Evolutionary conservation across 2,113 vertebrate species (phyloP), one percentile per base, ranked within the genome.

Genomic region (Gasterosteus aculeatus): DNA sequence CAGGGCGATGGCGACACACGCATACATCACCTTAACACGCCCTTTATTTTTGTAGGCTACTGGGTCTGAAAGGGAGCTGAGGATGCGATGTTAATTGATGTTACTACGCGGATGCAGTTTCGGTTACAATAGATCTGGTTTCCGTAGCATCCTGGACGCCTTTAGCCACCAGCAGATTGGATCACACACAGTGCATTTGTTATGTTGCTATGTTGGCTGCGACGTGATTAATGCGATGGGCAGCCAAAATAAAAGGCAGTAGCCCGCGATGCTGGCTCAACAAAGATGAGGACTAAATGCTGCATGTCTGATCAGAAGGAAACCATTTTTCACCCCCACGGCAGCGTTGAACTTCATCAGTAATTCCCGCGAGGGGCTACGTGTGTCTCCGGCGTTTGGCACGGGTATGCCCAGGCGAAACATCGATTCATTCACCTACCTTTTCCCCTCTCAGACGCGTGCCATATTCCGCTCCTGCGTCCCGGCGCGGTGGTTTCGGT

Each of bases 281-380:
- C 7, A 38, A 46, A 2, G 14, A 75, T 69, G 5, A 59, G 29
- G 39, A 38, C 60, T 62, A 35, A 62, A 63, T 42, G 53, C 54
- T 65, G 16, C 71, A 61, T 68, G 77, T 68, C 70, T 75, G 47
- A 5, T 19, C 22, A 64, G 46, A 53, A 69, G 44, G 75, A 78
- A 75, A 83, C 53, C 81, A 76, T 77, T 75, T 75, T 81, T 77
- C 64, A 1, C 53, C 12, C 42, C 60, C 75, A 84, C 79, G 67
- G 67, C 64, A 83, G 69, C 75, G 14, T 66, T 86, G 78, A 90
- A 91, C 82, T 91, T 91, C 75, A 87, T 78, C 80, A n/a, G 72
- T 81, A 39, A 86, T 84, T 83, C 79, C 69, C 47, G 18, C 4
- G 66, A 68, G 74, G 60, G 84, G 76, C 66, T 56, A 26, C 14